These are phyloP conservation scores for Tinea pellionella DNA, from an alignment of 2,888 invertebrate genomes.

Conservation along the genomic window DNA sequence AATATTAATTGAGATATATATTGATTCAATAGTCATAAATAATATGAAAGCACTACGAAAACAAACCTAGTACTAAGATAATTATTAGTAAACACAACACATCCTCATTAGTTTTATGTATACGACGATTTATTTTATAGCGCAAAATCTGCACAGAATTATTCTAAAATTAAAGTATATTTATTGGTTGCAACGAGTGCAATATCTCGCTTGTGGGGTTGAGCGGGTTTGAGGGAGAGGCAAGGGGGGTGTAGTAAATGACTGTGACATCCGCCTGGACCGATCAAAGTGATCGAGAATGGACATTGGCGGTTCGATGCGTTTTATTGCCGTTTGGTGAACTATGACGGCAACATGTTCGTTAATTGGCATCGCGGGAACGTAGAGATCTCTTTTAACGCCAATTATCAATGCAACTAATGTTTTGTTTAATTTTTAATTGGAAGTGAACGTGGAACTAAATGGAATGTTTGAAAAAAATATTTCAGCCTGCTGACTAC, in stretches of 20 bases:
- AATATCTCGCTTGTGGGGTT: slow-evolving; percentile 15
- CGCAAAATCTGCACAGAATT: neutral
- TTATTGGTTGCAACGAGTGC: slow-evolving; percentile 39
- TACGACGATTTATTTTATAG: neutral
- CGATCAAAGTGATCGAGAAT: slow-evolving; percentile 59
- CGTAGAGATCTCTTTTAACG: neutral
- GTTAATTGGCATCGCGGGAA: slow-evolving; percentile 9
- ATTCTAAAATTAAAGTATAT: slow-evolving; percentile 53
- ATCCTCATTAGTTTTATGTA: neutral
- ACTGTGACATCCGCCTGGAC: slow-evolving; percentile 51
- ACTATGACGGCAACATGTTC: neutral
- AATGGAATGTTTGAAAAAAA: neutral
- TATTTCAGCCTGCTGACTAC: too few relatives aligned
- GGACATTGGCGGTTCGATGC: slow-evolving; percentile 21
- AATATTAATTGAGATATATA: neutral
- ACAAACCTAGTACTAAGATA: too few relatives aligned
- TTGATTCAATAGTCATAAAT: neutral
- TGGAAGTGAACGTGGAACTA: neutral
- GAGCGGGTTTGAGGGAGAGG: neutral
- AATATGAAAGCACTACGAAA: neutral
- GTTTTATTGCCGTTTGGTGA: slow-evolving; percentile 11
- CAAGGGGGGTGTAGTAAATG: slow-evolving; percentile 30
- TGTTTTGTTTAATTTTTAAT: slow-evolving; percentile 17
- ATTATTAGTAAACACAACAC: neutral
- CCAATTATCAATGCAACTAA: slow-evolving; percentile 24